Evolutionary conservation across 2,888 invertebrate genomes (phyloP).

Genomic region (Nymphalis polychloros): DNA sequence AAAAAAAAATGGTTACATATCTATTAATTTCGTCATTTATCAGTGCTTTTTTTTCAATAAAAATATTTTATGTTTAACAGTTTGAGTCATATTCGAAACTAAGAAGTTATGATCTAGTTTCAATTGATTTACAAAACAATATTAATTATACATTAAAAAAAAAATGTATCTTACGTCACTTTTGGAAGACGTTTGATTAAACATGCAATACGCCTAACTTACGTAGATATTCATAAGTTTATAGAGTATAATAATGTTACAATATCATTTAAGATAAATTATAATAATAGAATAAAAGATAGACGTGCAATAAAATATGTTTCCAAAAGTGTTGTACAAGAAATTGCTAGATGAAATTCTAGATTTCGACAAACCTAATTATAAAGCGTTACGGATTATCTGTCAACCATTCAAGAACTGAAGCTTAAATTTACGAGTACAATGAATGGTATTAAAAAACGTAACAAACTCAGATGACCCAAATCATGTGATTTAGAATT

Average conservation of each 20-base stretch:
- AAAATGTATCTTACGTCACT: slow-evolving; percentile 69
- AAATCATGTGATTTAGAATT: slow-evolving; percentile 43
- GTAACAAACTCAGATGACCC: slow-evolving; percentile 37
- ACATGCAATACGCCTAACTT: slow-evolving; percentile 75
- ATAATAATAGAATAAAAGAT: slow-evolving; percentile 38
- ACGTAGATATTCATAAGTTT: slow-evolving; percentile 59
- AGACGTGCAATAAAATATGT: slow-evolving; percentile 68
- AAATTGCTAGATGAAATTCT: slow-evolving; percentile 74
- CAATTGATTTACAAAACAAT: not conserved
- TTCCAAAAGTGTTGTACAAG: slow-evolving; percentile 64
- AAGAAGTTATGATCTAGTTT: not conserved
- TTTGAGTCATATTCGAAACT: not conserved
- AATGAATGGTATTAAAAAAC: slow-evolving; percentile 39
- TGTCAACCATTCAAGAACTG: slow-evolving; percentile 63
- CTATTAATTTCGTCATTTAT: not conserved
- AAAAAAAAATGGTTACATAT: slow-evolving; percentile 20
- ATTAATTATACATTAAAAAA: slow-evolving; percentile 23
- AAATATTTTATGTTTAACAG: not conserved
- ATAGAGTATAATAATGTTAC: slow-evolving; percentile 48
- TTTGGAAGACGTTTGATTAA: slow-evolving; percentile 81
- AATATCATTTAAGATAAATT: slow-evolving; percentile 48
- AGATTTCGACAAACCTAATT: slow-evolving; percentile 78
- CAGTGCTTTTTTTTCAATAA: not conserved
- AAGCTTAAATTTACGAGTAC: slow-evolving; percentile 55
- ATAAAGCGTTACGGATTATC: slow-evolving; percentile 80